Evolutionary conservation across 2,113 vertebrate species (phyloP).

Genomic region (Aphyosemion australe): DNA sequence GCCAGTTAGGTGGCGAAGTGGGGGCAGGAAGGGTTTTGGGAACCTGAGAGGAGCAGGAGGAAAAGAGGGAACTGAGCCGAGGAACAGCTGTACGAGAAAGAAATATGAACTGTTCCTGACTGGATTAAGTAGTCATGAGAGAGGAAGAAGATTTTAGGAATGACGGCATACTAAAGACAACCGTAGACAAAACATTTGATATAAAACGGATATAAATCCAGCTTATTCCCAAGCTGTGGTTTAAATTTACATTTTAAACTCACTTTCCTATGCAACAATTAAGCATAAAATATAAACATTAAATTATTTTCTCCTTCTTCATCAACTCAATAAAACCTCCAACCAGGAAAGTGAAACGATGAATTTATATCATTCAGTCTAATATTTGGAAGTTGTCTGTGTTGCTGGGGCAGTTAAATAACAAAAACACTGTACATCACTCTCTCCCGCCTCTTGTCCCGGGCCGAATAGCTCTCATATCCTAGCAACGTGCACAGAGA

Average conservation of each 20-base stretch:
- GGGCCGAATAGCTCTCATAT: conserved; percentile 59
- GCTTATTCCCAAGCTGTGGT: too few relatives aligned
- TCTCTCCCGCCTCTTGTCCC: conserved; percentile 39
- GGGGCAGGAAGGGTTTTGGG: conserved; percentile 36
- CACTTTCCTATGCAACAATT: too few relatives aligned
- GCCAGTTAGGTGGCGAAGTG: conserved; percentile 4
- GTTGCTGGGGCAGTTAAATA: conserved; percentile 16
- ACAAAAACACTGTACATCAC: conserved; percentile 37
- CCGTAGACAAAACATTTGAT: too few relatives aligned
- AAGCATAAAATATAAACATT: too few relatives aligned
- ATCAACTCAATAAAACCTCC: background rate
- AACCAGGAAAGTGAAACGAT: background rate
- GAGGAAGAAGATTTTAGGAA: background rate
- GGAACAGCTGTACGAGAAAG: conserved; percentile 36
- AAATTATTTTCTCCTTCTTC: too few relatives aligned
- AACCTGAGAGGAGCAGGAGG: conserved; percentile 17
- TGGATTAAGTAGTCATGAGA: background rate
- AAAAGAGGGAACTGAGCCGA: conserved; percentile 29
- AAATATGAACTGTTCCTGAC: too few relatives aligned
- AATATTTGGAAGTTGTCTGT: conserved; percentile 19
- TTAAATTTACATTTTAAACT: too few relatives aligned
- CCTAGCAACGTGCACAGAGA: conserved; percentile 77
- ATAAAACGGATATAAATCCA: too few relatives aligned
- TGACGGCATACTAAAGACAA: background rate
- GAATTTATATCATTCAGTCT: conserved; percentile 4